Conservation (phyloP, 2,888 invertebrate genomes). For the Ormyrus nitidulus region DNA sequence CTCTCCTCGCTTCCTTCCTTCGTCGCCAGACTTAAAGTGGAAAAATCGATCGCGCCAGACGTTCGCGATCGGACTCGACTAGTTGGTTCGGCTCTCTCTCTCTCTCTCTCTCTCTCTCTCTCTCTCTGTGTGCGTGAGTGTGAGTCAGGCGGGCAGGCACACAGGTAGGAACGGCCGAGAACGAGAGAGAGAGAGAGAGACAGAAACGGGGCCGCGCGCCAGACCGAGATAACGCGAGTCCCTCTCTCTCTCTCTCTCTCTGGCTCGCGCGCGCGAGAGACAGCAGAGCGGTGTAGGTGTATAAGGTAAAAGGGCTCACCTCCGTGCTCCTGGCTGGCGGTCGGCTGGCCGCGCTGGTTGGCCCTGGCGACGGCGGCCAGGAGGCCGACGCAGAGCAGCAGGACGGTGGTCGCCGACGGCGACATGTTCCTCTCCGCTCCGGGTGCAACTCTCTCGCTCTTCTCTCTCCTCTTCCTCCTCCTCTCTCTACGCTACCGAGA, state of each 20-base stretch:
- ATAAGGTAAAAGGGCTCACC: conserved; percentile 36
- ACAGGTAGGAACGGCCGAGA: conserved; percentile 1
- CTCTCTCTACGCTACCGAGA: not conserved
- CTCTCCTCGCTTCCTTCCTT: not conserved
- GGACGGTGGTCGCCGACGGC: conserved; percentile 8
- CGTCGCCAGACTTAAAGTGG: conserved; percentile 35
- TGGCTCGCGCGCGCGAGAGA: not conserved
- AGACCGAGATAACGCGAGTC: conserved; percentile 36
- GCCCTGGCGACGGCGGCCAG: conserved; percentile 29
- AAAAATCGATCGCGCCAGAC: conserved; percentile 56
- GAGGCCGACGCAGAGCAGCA: conserved; percentile 12
- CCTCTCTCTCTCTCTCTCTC: conserved; percentile 13
- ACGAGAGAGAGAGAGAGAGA: conserved; percentile 12
- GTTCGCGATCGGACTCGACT: conserved; percentile 48
- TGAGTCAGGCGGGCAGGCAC: conserved; percentile 6
- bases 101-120: not conserved
- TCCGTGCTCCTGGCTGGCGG: conserved; percentile 40
- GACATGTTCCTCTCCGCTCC: conserved; percentile 15
- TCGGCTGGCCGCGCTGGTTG: conserved; percentile 9
- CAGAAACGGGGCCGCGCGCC: conserved; percentile 12
- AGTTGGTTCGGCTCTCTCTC: not conserved
- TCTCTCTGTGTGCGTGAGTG: not conserved
- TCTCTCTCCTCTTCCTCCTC: not conserved
- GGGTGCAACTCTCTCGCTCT: not conserved
- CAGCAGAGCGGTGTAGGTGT: too few species aligned